Percentiles rank a stretch among this genome's conserved stretches.
Conservation (phyloP, 2,888 invertebrate species). For the Cyrtodaria siliqua region DNA sequence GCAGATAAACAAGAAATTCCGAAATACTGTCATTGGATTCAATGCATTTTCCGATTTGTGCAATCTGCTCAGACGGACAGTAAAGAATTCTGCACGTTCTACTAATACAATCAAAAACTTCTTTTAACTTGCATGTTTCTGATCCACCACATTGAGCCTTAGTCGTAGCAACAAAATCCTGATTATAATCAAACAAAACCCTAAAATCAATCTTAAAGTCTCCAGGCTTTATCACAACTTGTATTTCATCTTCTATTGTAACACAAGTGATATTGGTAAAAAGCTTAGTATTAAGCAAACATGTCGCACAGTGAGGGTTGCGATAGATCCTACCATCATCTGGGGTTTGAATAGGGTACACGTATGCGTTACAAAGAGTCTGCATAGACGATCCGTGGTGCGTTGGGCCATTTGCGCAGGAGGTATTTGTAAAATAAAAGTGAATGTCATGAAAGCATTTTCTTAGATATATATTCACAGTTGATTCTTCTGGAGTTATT, state of each 20-base stretch:
- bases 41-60: conserved; percentile 10
- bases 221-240: too few species aligned
- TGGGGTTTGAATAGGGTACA: conserved; percentile 8
- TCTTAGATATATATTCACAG: too few species aligned
- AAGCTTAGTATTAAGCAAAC: neutral
- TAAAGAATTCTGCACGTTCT: conserved; percentile 13
- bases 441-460: too few species aligned
- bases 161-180: neutral
- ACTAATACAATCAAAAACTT: conserved; percentile 34
- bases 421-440: too few species aligned
- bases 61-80: conserved; percentile 2
- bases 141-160: neutral
- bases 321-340: neutral
- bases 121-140: neutral
- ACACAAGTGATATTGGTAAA: neutral
- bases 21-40: neutral
- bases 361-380: conserved; percentile 11
- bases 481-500: too few species aligned
- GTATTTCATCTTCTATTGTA: too few species aligned
- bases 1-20: too few species aligned
- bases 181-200: conserved; percentile 25
- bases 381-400: too few species aligned
- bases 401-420: too few species aligned
- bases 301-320: conserved; percentile 26
- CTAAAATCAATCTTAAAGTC: conserved; percentile 9